phyloP scores from a whole-genome alignment of 2,797 vertebrate species.

The Sparus aurata region DNA sequence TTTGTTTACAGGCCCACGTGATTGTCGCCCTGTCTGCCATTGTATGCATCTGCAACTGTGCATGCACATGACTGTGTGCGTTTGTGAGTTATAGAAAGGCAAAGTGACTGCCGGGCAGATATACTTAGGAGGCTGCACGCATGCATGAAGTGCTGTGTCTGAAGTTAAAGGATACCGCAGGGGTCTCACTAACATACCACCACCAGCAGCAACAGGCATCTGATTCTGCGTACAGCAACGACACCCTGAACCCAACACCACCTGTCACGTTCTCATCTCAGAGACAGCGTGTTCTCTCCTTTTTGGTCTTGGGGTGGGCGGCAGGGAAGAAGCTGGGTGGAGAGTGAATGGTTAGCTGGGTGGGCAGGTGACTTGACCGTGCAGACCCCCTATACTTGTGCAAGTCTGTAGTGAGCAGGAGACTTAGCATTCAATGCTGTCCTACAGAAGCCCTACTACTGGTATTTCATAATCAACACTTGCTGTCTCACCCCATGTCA shows the following conservation, averaged over 20 bases:
- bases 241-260: constrained; percentile 82
- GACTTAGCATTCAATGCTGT: constrained; percentile 42
- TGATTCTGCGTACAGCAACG: constrained; percentile 75
- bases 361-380: constrained; percentile 52
- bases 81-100: not conserved
- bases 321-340: constrained; percentile 51
- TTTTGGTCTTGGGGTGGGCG: constrained; percentile 85
- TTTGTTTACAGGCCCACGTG: constrained; percentile 42
- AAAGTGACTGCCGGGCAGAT: constrained; percentile 20
- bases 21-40: not conserved
- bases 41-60: not conserved
- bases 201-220: constrained; percentile 64
- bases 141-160: constrained; percentile 82
- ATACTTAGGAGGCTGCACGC: constrained; percentile 55
- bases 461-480: constrained; percentile 52
- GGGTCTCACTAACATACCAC: constrained; percentile 69
- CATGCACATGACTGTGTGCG: not conserved
- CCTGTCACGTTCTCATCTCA: constrained; percentile 91
- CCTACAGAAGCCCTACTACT: constrained; percentile 25
- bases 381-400: constrained; percentile 37
- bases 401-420: constrained; percentile 39
- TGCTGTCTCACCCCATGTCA: constrained; percentile 64
- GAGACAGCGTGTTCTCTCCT: constrained; percentile 88
- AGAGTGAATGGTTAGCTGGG: constrained; percentile 49
- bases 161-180: constrained; percentile 81